Evolutionary conservation across 2,113 vertebrate species (phyloP), one percentile per base, ranked within the genome.

Genomic region (Thalassarche chlororhynchos): DNA sequence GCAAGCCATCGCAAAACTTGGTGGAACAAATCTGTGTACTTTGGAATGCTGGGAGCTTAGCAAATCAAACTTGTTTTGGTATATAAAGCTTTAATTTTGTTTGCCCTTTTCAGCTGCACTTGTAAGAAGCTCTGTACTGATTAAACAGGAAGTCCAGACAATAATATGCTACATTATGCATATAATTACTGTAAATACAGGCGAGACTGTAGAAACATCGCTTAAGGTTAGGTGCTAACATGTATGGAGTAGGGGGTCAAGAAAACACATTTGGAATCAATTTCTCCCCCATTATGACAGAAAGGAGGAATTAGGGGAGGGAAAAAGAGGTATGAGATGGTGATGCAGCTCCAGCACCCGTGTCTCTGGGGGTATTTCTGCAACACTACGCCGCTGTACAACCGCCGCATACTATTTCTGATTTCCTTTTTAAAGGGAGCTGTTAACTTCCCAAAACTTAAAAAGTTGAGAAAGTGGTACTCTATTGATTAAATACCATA

Each of bases 11-110:
- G 98, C 98, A 98, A 98, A 99, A 99, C 99, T 99, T 99, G 98
- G 98, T 99, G 99, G 99, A 99, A 99, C 99, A 99, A 99, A 99
- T 99, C 98, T 99, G 99, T 99, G 98, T 98, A 98, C 98, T 98
- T 99, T 99, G 98, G 99, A 99, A 99, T 98, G 99, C 98, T 93
- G 98, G 98, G 98, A 98, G 98, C 98, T 98, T 98, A 98, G 98
- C 98, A 98, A 99, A 99, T 99, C 98, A 98, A 98, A 99, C 98
- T 99, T 99, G 99, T 98, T 99, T 99, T 98, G 98, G 98, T 98
- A 98, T 98, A 98, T 98, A 98, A 98, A 98, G 98, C 98, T 98
- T 98, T 98, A 98, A 98, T 99, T 98, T 98, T 98, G 97, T 98
- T 98, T 99, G 98, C 98, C 98, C 98, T 98, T 98, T 98, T 98